Evolutionary conservation across 2,797 vertebrate species (phyloP), one percentile per base, ranked within the genome.

Genomic region (Pipistrellus pygmaeus): DNA sequence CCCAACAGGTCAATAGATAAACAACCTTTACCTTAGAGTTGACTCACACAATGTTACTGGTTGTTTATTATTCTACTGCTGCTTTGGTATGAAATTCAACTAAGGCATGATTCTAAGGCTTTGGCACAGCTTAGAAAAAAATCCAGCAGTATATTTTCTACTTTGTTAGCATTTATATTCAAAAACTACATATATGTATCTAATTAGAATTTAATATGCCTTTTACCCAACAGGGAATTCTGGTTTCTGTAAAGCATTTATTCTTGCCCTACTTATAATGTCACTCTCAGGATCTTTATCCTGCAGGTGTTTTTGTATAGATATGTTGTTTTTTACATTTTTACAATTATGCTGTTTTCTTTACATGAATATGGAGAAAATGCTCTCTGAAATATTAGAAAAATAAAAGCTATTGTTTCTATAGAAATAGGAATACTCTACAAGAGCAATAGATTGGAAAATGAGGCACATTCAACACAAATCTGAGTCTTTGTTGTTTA

Each of bases 131-230:
- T 81, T 60, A 80, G 38, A 96, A 81, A 92, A 85, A 85, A 48
- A 12, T 48, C 44, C 30, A 93, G 51, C 35, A 41, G 21, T 48
- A 5, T 77, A 51, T 68, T 90, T 94, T 73, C 76, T 35, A 46
- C 18, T 75, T 10, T 32, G 83, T 83, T 66, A 88, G 48, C 2
- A 92, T 75, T 93, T 95, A 82, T 93, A 93, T 48, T 96, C 66
- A 86, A 46, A 88, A 89, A 46, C 46, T 92, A 92, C 72, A 78
- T 85, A 83, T 77, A 83, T 95, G 66, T 92, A 69, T 84, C 92
- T 94, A 96, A 95, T 96, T 69, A 82, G 41, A 95, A 72, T 78
- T 92, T 94, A 95, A 93, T 89, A 92, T 94, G 68, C 41, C 57
- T 84, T 93, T 93, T 73, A 77, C 84, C 55, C 35, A 77, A 72